A percentile compares a stretch with the other conserved stretches of the same genome.
Conservation (phyloP, 2,113 vertebrate species). For the Coptodon bakossiorum region DNA sequence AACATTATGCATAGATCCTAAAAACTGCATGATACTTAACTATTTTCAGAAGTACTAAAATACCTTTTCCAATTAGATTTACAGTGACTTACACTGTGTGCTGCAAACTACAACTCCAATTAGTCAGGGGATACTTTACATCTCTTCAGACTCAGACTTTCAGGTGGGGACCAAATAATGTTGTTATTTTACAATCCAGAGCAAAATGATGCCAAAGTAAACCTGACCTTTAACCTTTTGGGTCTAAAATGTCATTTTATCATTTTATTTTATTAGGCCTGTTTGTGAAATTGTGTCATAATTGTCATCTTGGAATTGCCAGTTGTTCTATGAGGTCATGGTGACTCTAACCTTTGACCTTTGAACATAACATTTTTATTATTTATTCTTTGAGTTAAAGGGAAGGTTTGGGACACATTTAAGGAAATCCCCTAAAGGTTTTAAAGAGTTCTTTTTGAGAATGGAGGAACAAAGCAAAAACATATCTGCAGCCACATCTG, state of each 20-base stretch:
- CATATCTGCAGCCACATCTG: background rate
- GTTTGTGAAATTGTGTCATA: background rate
- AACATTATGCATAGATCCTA: background rate
- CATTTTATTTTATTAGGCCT: background rate
- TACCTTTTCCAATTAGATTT: background rate
- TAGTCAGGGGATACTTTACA: background rate
- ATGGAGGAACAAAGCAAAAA: background rate
- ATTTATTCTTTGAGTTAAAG: background rate
- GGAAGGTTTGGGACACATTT: background rate
- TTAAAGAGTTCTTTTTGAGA: background rate
- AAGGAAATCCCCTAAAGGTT: background rate
- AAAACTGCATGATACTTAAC: background rate
- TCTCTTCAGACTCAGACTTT: background rate
- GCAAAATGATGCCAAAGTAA: background rate
- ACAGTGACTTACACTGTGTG: background rate
- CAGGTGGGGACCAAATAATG: background rate
- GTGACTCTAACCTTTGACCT: background rate
- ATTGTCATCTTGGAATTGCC: background rate
- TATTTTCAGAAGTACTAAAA: background rate
- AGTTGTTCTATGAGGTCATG: background rate
- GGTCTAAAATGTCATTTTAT: background rate
- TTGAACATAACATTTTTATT: background rate
- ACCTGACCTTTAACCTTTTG: fast-evolving
- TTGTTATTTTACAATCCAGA: background rate
- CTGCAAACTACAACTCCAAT: background rate